Evolutionary conservation across 2,888 invertebrate species (phyloP).

Genomic region (Lysandra coridon): DNA sequence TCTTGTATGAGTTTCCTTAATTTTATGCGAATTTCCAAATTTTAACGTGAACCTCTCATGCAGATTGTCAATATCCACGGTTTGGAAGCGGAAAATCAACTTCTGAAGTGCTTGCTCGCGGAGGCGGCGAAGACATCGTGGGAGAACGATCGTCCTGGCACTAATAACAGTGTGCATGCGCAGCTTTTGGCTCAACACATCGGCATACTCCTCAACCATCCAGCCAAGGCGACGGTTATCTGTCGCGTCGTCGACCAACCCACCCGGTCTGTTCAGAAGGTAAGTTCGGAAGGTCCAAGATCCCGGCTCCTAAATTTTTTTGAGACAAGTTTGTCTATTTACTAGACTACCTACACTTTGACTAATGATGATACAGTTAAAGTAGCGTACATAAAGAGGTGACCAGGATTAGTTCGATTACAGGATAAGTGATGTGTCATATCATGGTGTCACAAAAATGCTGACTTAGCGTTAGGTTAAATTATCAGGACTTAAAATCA

Average conservation of each 20-base stretch:
- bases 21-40: slow-evolving; percentile 32
- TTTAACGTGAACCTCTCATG: slow-evolving; percentile 47
- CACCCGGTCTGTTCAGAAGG: slow-evolving; percentile 84
- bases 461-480: too few relatives aligned
- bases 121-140: slow-evolving; percentile 88
- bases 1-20: slow-evolving; percentile 7
- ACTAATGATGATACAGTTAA: too few relatives aligned
- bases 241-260: slow-evolving; percentile 94
- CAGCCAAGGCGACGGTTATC: slow-evolving; percentile 92
- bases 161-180: slow-evolving; percentile 89
- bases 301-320: too few relatives aligned
- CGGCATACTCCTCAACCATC: slow-evolving; percentile 88
- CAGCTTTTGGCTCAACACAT: slow-evolving; percentile 75
- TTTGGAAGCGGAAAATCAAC: slow-evolving; percentile 97
- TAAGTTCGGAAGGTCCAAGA: slow-evolving; percentile 43
- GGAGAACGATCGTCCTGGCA: slow-evolving; percentile 81
- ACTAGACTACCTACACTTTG: too few relatives aligned
- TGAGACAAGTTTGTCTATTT: too few relatives aligned
- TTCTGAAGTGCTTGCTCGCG: slow-evolving; percentile 95
- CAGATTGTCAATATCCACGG: slow-evolving; percentile 95
- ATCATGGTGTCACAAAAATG: too few relatives aligned
- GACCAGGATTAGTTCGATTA: too few relatives aligned
- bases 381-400: too few relatives aligned
- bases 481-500: too few relatives aligned
- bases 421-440: too few relatives aligned